Evolutionary conservation across 2,797 vertebrate species (phyloP).

Genomic region (Phataginus tricuspis): DNA sequence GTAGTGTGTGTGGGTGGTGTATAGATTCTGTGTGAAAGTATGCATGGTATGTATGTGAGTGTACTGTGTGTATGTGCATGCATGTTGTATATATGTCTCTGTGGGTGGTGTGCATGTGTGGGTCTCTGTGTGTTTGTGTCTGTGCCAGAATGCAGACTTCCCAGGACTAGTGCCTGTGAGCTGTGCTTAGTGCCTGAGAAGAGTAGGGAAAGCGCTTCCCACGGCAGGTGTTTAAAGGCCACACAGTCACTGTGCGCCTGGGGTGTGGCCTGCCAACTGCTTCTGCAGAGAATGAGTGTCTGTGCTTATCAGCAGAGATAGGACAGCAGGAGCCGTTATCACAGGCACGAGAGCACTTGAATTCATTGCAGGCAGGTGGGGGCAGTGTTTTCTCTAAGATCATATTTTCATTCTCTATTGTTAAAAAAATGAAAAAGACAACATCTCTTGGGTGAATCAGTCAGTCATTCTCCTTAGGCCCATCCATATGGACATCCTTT

Average conservation of each 20-base stretch:
- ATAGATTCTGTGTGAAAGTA: neutral
- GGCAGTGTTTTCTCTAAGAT: neutral
- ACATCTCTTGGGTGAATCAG: neutral
- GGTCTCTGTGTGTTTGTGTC: neutral
- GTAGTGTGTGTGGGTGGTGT: no score
- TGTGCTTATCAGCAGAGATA: slow-evolving; percentile 31
- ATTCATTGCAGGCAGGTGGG: neutral
- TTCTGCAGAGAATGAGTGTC: neutral
- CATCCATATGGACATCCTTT: neutral
- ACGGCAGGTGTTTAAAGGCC: neutral
- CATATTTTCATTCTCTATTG: slow-evolving; percentile 42
- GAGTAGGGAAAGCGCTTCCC: neutral
- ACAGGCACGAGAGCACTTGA: neutral
- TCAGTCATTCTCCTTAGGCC: neutral
- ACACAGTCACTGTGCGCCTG: neutral
- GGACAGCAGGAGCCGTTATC: slow-evolving; percentile 33
- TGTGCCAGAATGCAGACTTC: neutral
- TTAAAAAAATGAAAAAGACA: neutral
- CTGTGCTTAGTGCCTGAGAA: accelerated
- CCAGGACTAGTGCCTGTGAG: neutral
- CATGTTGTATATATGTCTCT: neutral
- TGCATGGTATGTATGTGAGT: neutral
- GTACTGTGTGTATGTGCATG: neutral
- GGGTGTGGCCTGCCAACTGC: neutral
- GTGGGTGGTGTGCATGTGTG: neutral